phyloP scores from a whole-genome alignment of 1,140 invertebrate genomes.

The Mesaphorura yosii region DNA sequence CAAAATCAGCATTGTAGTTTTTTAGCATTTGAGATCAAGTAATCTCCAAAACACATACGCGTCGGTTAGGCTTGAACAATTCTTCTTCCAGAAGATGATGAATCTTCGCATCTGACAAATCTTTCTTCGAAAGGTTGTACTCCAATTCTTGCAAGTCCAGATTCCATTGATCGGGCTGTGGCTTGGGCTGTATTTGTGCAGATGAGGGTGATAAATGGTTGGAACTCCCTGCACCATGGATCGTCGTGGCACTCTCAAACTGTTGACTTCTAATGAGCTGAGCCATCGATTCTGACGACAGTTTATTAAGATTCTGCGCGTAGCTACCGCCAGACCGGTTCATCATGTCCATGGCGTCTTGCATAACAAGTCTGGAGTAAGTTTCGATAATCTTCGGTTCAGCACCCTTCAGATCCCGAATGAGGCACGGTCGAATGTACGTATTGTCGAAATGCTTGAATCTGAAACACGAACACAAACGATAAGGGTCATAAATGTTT shows the following conservation, averaged over 20 bases:
- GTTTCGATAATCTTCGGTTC: conserved; percentile 91
- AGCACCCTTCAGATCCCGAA: conserved; percentile 70
- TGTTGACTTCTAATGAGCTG: conserved; percentile 62
- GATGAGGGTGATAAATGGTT: not conserved
- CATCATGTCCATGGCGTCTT: conserved; percentile 69
- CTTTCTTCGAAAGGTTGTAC: conserved; percentile 80
- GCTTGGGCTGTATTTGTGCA: not conserved
- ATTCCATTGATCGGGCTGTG: conserved; percentile 50
- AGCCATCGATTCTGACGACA: conserved; percentile 64
- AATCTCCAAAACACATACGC: conserved; percentile 48
- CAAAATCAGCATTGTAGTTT: not conserved
- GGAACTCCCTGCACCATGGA: conserved; percentile 29
- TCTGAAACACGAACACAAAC: conserved; percentile 38
- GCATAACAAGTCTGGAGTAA: conserved; percentile 83
- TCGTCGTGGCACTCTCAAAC: conserved; percentile 24
- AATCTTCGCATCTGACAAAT: conserved; percentile 80
- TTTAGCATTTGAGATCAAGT: too few species aligned
- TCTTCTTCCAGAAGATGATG: conserved; percentile 85
- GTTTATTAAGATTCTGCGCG: conserved; percentile 38
- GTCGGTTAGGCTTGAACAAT: conserved; percentile 73
- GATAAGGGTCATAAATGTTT: not conserved
- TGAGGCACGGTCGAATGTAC: conserved; percentile 75
- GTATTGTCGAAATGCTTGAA: conserved; percentile 90
- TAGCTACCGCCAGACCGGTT: conserved; percentile 70
- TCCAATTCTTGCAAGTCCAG: conserved; percentile 85